Evolutionary conservation across 2,113 vertebrate genomes (phyloP), one percentile per base, ranked within the genome.

Genomic region (Aptenodytes patagonicus): DNA sequence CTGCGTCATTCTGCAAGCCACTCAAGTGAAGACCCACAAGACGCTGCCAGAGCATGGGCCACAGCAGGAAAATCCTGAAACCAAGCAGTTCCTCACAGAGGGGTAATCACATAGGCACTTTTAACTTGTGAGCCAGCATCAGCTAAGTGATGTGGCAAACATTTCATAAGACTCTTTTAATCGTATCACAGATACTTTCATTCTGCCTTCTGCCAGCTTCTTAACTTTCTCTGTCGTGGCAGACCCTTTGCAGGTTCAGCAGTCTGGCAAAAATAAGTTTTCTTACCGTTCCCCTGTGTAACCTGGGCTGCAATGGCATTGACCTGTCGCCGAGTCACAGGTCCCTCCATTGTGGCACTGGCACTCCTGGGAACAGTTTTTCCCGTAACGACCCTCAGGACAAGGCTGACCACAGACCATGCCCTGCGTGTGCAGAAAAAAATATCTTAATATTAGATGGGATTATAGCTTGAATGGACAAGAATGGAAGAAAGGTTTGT

Each of bases 341-440:
- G 97, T 98, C 52, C 98, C 99, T 80, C 98, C 98, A 5, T 99
- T 99, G 98, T 99, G 99, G 96, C 99, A 99, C 97, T 99, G 99
- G 93, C 99, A 99, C 94, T 99, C 99, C 96, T 99, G 99, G 17
- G 99, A 99, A 95, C 99, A 99, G 97, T 99, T 99, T 76, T 97
- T 98, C 94, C 99, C 99, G 5, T 98, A 99, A 89, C 98, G 98
- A 51, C 99, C 99, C 75, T 99, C 98, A 4, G 99, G 99, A 98
- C 99, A 99, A 69, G 99, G 99, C 95, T 99, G 99, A 47, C 99
- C 99, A 97, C 99, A 99, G 87, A 99, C 99, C 47, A 98, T 98
- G 83, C 99, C 99, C 99, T 99, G 94, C 10, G 83, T 94, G 96
- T 95, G 96, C 61, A 97, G 13, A 49, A 86, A 97, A 96, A 96